Conservation (phyloP, 2,113 vertebrate genomes). For the Callaeas wilsoni region DNA sequence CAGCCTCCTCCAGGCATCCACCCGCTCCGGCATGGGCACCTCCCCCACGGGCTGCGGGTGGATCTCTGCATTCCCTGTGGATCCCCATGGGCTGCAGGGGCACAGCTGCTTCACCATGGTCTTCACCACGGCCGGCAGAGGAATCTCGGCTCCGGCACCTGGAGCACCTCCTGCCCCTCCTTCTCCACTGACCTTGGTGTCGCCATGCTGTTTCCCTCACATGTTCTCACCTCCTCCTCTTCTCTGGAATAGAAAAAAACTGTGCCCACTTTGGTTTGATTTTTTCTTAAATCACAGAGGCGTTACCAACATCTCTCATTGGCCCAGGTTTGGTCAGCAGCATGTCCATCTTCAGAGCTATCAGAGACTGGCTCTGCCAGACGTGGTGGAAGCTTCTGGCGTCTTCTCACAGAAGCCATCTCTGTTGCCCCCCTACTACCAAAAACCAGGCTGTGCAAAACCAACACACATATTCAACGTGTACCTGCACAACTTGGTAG, state of each 20-base stretch:
- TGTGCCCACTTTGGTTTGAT: no score
- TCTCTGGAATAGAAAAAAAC: not conserved
- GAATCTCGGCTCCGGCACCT: accelerated
- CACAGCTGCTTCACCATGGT: not conserved
- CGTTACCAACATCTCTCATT: not conserved
- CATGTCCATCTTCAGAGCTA: not conserved
- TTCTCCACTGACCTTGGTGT: not conserved
- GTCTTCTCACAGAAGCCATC: not conserved
- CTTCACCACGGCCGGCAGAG: not conserved
- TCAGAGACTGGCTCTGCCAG: accelerated
- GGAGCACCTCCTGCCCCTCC: not conserved
- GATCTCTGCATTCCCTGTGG: not conserved
- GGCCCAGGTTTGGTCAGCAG: not conserved
- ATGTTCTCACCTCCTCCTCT: not conserved
- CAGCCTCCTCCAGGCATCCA: not conserved
- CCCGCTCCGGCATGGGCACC: accelerated
- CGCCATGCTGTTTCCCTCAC: accelerated
- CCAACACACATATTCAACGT: not conserved
- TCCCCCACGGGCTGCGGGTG: not conserved
- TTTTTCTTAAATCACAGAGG: not conserved
- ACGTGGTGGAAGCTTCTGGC: not conserved
- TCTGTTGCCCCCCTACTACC: no score
- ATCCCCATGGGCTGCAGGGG: not conserved
- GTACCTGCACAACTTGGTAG: not conserved
- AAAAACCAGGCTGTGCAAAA: not conserved